phyloP scores from a whole-genome alignment of 2,888 invertebrate genomes.

The Nematopogon swammerdamellus region DNA sequence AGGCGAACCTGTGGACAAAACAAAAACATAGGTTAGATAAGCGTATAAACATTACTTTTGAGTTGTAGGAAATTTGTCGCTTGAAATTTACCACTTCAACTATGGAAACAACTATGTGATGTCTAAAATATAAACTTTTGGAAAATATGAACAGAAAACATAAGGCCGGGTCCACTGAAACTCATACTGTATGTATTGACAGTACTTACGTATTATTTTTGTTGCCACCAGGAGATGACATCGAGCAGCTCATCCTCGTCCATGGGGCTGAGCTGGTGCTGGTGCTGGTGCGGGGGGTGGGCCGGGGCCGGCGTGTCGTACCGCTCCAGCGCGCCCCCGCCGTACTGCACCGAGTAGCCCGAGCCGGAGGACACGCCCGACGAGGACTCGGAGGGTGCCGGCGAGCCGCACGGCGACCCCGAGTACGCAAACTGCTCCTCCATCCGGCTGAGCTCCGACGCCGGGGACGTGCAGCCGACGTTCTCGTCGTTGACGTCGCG shows the following conservation, averaged over 20 bases:
- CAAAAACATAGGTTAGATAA: constrained; percentile 14
- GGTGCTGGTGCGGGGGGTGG: constrained; percentile 11
- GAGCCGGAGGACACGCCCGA: constrained; percentile 48
- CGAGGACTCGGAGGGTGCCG: constrained; percentile 70
- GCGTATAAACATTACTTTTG: too few species aligned
- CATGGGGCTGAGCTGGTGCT: constrained; percentile 66
- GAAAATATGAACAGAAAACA: too few species aligned
- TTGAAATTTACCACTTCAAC: too few species aligned
- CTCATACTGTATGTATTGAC: too few species aligned
- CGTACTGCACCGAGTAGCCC: constrained; percentile 25
- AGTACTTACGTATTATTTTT: constrained; percentile 41
- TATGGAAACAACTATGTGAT: too few species aligned
- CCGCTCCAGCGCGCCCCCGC: constrained; percentile 29
- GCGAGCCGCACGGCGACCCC: constrained; percentile 63
- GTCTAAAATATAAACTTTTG: too few species aligned
- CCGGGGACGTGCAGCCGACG: constrained; percentile 34
- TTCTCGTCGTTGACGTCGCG: constrained; percentile 47
- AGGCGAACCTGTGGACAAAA: constrained; percentile 32
- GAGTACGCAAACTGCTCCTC: constrained; percentile 50
- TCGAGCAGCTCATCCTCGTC: constrained; percentile 88
- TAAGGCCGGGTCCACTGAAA: too few species aligned
- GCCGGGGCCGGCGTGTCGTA: constrained; percentile 26
- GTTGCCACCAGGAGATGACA: constrained; percentile 82
- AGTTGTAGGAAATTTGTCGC: too few species aligned
- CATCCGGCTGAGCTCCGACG: constrained; percentile 45